Percentiles rank a stretch among this genome's conserved stretches.
These are phyloP conservation scores for Allobates femoralis DNA, from an alignment of 2,797 vertebrate species.

Conservation along the genomic window DNA sequence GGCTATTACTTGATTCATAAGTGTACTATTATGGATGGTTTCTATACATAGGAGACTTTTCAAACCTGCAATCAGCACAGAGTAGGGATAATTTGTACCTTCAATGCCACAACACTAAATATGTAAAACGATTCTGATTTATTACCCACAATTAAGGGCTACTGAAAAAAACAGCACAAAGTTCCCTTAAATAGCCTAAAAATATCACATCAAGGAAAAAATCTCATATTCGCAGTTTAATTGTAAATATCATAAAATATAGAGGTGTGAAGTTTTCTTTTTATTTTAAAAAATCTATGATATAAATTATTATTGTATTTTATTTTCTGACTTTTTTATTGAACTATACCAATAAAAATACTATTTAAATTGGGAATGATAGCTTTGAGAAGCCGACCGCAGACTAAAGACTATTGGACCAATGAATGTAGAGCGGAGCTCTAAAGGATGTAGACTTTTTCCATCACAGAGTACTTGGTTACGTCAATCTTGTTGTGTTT, in stretches of 20 bases:
- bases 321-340: not conserved
- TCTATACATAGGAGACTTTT: slow-evolving; percentile 42
- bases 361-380: not conserved
- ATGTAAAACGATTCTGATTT: slow-evolving; percentile 50
- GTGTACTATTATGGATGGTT: slow-evolving; percentile 27
- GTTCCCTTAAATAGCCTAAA: not conserved
- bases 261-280: not conserved
- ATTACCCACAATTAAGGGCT: slow-evolving; percentile 47
- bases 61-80: slow-evolving; percentile 48
- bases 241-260: not conserved
- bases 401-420: too few species aligned
- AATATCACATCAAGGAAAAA: not conserved
- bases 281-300: not conserved
- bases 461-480: too few species aligned
- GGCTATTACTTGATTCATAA: slow-evolving; percentile 46
- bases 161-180: not conserved
- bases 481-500: too few species aligned
- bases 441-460: too few species aligned
- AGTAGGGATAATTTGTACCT: slow-evolving; percentile 43
- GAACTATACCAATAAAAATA: not conserved
- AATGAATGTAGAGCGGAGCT: too few species aligned
- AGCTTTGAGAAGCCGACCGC: too few species aligned
- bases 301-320: not conserved
- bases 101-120: slow-evolving; percentile 36
- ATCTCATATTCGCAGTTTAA: not conserved